These are phyloP conservation scores for Xylocampa areola DNA, from an alignment of 2,888 invertebrate species.

Conservation along the genomic window DNA sequence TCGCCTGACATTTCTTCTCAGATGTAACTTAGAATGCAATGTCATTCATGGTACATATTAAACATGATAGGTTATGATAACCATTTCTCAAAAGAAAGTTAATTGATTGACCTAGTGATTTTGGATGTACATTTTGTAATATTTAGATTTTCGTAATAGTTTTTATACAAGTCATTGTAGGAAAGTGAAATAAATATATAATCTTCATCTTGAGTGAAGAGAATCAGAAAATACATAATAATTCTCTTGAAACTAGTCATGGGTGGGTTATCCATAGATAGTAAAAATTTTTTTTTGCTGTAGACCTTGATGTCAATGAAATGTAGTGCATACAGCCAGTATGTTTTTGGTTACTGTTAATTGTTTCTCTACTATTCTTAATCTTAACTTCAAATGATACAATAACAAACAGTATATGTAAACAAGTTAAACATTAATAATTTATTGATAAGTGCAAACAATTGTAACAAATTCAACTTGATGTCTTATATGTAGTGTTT, in stretches of 20 bases:
- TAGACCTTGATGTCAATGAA: conserved; percentile 5
- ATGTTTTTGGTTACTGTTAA: neutral
- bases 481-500: conserved; percentile 2
- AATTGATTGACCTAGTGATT: neutral
- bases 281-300: conserved; percentile 12
- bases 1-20: conserved; percentile 19
- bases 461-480: conserved; percentile 1
- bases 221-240: too few relatives aligned
- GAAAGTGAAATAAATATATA: neutral
- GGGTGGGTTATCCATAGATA: conserved; percentile 27
- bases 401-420: conserved; percentile 40
- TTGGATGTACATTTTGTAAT: too few relatives aligned
- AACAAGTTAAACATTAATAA: conserved; percentile 30
- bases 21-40: conserved; percentile 30
- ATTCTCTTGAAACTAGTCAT: conserved; percentile 17
- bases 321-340: conserved; percentile 7
- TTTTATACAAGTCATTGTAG: too few relatives aligned
- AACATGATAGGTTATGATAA: conserved; percentile 40
- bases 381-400: conserved; percentile 2
- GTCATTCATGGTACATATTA: conserved; percentile 38
- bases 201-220: neutral
- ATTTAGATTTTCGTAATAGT: too few relatives aligned
- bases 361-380: conserved; percentile 6
- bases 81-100: conserved; percentile 19
- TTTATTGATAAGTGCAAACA: conserved; percentile 13